Base-by-base conservation (phyloP, 2,888 invertebrate species). In the Chironomus riparius region DNA sequence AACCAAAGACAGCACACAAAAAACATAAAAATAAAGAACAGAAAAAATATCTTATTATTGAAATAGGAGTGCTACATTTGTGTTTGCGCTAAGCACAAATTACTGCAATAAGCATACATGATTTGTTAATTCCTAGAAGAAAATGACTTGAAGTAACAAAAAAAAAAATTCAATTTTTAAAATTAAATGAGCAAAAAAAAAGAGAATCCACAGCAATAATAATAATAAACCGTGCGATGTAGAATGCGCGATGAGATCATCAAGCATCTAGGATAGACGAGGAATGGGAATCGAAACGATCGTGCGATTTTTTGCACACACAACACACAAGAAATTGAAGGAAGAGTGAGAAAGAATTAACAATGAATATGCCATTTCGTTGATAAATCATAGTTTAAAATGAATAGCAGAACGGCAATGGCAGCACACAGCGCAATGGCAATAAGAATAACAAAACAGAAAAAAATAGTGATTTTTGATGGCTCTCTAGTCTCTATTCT, bases 71-170 rank as follows among this genome's bases (percentile, higher is more conserved):
- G 68, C 68, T 68, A 6, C n/a, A 28, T 38, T 56, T 18, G 56
- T 56, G n/a, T 56, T 15, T 18, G 56, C 18, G 18, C 7, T 56
- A 18, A 18, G 18, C n/a, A 15, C 18, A 70, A 70, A 70, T 70
- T 70, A 47, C 70, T 70, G 70, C 70, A 70, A 70, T 70, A 70
- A 70, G 70, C 70, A 18, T 21, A 70, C 70, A 70, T 47, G 38
- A 69, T 28, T 68, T 10, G 28, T 10, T 47, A 3, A 6, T 69
- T 70, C 70, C 47, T 7, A 18, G 70, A 70, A 70, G 38, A 15
- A 56, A 56, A 56, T 18, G 6, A 56, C 56, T 56, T 18, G n/a
- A 15, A 56, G 56, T 56, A 18, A 18, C 1, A 5, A 28, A 5
- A 28, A 28, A 2, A 56, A 56, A 56, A 56, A 18, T 56, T 56